phyloP scores from a whole-genome alignment of 2,113 vertebrate species.

The Oreotrochilus melanogaster region DNA sequence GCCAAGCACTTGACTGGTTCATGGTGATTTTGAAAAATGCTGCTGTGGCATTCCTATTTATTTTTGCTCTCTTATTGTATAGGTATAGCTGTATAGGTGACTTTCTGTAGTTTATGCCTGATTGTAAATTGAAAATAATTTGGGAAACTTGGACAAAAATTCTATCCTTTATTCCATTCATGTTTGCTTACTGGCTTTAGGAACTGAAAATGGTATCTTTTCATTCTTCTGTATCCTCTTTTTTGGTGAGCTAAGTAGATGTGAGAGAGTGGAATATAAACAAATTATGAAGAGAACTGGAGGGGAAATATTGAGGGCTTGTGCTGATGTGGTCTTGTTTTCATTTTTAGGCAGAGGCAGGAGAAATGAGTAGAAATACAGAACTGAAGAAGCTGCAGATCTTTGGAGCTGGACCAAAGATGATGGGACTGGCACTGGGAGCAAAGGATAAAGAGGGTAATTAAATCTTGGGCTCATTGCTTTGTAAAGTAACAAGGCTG shows the following conservation, averaged over 20 bases:
- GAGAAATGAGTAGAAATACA: conserved; percentile 85
- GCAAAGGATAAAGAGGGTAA: conserved; percentile 86
- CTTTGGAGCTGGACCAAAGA: conserved; percentile 90
- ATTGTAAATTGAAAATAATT: not conserved
- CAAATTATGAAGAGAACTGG: not conserved
- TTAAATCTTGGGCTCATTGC: not conserved
- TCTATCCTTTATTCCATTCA: not conserved
- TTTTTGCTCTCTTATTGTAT: not conserved
- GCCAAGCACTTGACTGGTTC: not conserved
- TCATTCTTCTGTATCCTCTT: not conserved
- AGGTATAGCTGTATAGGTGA: not conserved
- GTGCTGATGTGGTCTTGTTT: conserved; percentile 53
- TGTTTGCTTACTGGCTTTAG: not conserved
- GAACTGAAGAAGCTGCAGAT: conserved; percentile 92
- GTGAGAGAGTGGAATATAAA: not conserved
- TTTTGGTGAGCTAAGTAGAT: not conserved
- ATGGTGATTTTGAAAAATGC: not conserved
- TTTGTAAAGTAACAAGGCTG: not conserved
- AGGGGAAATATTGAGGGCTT: not conserved
- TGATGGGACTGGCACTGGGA: conserved; percentile 89
- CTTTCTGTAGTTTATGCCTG: not conserved
- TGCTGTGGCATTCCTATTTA: not conserved
- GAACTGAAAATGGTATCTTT: not conserved
- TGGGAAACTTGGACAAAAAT: not conserved
- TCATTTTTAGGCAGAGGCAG: conserved; percentile 74